Percentiles rank a stretch among this genome's conserved stretches.
These are phyloP conservation scores for Dryadula phaetusa DNA, from an alignment of 2,888 invertebrate genomes.

Conservation along the genomic window DNA sequence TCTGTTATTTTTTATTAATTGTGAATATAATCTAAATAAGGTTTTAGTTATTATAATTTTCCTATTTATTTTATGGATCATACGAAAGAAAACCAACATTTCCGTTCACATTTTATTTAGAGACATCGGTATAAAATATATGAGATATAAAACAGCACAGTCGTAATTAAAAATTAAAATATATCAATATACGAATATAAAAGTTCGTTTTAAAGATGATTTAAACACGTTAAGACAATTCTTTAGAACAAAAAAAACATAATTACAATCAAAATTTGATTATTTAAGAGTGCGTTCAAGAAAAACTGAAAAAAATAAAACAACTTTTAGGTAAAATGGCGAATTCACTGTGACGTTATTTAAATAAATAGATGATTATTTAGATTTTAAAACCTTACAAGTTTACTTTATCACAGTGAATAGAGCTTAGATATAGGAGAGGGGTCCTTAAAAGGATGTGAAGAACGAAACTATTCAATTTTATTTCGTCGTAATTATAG, in stretches of 20 bases:
- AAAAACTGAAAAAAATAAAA: conserved; percentile 41
- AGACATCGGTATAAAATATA: conserved; percentile 84
- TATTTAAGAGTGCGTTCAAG: conserved; percentile 43
- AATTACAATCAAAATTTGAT: conserved; percentile 37
- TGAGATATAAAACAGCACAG: conserved; percentile 83
- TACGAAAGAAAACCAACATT: conserved; percentile 17
- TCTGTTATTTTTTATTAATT: too few relatives aligned
- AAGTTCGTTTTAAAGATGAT: conserved; percentile 53
- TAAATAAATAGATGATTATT: conserved; percentile 30
- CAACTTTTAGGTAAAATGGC: conserved; percentile 28
- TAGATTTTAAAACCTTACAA: conserved; percentile 40
- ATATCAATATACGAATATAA: conserved; percentile 70
- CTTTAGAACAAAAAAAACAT: conserved; percentile 23
- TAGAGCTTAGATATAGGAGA: conserved; percentile 56
- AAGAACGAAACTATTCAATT: conserved; percentile 5
- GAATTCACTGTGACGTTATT: conserved; percentile 67
- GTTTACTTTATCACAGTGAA: conserved; percentile 72
- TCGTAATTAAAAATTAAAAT: conserved; percentile 78
- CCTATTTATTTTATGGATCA: too few relatives aligned
- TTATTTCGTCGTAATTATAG: not conserved
- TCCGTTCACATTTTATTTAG: conserved; percentile 81
- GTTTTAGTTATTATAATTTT: too few relatives aligned
- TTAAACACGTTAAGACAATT: conserved; percentile 25
- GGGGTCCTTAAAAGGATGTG: conserved; percentile 39
- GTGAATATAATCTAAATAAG: too few relatives aligned